Percentiles rank a stretch among this genome's conserved stretches.
phyloP scores from a whole-genome alignment of 23 tunicate genomes.

The Trididemnum miniatum region DNA sequence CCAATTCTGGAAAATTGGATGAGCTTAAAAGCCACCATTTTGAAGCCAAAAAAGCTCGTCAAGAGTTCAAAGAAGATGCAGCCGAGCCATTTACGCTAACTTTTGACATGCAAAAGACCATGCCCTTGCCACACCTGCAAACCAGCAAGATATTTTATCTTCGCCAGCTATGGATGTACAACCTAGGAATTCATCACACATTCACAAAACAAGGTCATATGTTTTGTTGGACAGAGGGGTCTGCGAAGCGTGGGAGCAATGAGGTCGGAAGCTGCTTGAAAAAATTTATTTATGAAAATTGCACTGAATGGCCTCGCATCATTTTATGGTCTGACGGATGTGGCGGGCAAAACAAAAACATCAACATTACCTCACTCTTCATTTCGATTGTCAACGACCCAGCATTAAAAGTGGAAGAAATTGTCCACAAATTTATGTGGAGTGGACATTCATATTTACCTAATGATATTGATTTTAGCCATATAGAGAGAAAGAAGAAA shows the following conservation, averaged over 20 bases:
- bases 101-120: conserved; percentile 10
- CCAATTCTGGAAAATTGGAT: background rate
- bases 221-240: conserved; percentile 1
- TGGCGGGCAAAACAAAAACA: conserved; percentile 2
- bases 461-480: conserved; percentile 13
- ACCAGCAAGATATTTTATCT: conserved; percentile 3
- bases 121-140: conserved; percentile 10
- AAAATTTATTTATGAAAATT: background rate
- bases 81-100: background rate
- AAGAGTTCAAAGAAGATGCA: background rate
- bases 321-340: conserved; percentile 1
- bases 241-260: background rate
- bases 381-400: background rate
- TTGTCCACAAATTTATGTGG: conserved; percentile 1
- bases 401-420: background rate
- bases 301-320: background rate
- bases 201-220: background rate
- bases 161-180: conserved; percentile 4
- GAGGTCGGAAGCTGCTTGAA: conserved; percentile 4
- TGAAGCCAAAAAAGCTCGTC: background rate
- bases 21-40: background rate
- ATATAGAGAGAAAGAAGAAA: conserved; percentile 19
- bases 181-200: conserved; percentile 1
- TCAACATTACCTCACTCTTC: background rate
- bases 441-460: conserved; percentile 20